A percentile compares a stretch with the other conserved stretches of the same genome.
Conservation (phyloP, 2,113 vertebrate species). For the Tricholaema leucomelas region DNA sequence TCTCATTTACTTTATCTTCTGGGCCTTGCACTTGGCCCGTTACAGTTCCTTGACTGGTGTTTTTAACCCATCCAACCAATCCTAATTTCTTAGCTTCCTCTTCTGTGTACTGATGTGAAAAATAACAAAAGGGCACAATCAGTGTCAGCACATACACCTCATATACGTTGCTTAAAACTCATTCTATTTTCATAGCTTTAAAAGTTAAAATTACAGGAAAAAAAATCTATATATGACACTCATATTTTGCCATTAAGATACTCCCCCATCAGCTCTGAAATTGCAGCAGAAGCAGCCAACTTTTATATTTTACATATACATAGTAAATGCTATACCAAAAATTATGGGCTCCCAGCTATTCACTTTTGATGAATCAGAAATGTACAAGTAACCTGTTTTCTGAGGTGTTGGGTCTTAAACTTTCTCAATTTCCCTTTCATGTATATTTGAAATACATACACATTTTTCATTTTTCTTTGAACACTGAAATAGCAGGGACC, state of each 20-base stretch:
- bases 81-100: constrained; percentile 84
- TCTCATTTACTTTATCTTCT: constrained; percentile 81
- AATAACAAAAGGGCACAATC: constrained; percentile 25
- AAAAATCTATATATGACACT: background rate
- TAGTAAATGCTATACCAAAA: background rate
- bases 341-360: background rate
- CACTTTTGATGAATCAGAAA: background rate
- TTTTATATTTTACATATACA: background rate
- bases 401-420: background rate
- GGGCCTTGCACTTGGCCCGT: constrained; percentile 90
- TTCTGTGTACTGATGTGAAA: constrained; percentile 86
- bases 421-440: background rate
- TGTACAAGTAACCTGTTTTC: background rate
- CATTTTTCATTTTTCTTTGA: background rate
- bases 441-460: background rate
- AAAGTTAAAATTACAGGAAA: background rate
- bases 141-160: background rate
- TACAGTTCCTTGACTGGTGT: constrained; percentile 86
- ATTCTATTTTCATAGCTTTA: background rate
- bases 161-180: background rate
- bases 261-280: background rate
- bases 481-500: background rate
- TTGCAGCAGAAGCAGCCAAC: background rate
- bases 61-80: constrained; percentile 94
- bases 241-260: background rate